Conservation (phyloP, 2,888 invertebrate genomes). For the Acleris sparsana region DNA sequence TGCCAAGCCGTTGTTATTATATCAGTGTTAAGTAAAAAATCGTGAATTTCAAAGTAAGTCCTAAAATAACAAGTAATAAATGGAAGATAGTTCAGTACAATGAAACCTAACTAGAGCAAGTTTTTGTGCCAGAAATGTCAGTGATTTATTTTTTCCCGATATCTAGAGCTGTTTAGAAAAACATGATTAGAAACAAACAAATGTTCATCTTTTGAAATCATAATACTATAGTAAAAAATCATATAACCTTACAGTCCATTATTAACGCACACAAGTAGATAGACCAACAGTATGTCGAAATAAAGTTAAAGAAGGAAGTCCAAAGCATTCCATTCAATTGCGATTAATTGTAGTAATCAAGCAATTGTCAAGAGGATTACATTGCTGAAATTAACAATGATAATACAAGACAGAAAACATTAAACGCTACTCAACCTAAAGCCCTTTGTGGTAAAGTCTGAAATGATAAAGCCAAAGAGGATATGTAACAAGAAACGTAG, state of each 20-base stretch:
- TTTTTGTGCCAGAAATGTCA: too few relatives aligned
- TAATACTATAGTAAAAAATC: too few relatives aligned
- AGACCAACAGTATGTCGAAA: slow-evolving; percentile 41
- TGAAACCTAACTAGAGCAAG: too few relatives aligned
- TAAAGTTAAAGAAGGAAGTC: slow-evolving; percentile 63
- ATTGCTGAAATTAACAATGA: slow-evolving; percentile 73
- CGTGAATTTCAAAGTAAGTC: too few relatives aligned
- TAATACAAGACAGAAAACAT: slow-evolving; percentile 51
- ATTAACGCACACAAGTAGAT: background rate
- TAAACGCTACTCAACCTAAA: slow-evolving; percentile 47
- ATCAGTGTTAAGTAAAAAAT: too few relatives aligned
- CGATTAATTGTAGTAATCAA: slow-evolving; percentile 81
- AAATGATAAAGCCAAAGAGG: slow-evolving; percentile 38
- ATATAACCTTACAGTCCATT: background rate
- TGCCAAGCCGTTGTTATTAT: too few relatives aligned
- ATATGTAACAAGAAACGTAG: slow-evolving; percentile 47
- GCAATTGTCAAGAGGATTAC: slow-evolving; percentile 74
- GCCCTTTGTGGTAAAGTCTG: slow-evolving; percentile 45
- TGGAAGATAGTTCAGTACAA: too few relatives aligned
- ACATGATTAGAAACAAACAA: too few relatives aligned
- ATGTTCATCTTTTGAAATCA: too few relatives aligned
- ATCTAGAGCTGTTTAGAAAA: too few relatives aligned
- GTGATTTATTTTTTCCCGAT: too few relatives aligned
- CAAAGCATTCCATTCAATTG: slow-evolving; percentile 77
- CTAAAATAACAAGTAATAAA: too few relatives aligned